These are phyloP conservation scores for Ahaetulla prasina DNA, from an alignment of 2,113 vertebrate species.

Conservation along the genomic window DNA sequence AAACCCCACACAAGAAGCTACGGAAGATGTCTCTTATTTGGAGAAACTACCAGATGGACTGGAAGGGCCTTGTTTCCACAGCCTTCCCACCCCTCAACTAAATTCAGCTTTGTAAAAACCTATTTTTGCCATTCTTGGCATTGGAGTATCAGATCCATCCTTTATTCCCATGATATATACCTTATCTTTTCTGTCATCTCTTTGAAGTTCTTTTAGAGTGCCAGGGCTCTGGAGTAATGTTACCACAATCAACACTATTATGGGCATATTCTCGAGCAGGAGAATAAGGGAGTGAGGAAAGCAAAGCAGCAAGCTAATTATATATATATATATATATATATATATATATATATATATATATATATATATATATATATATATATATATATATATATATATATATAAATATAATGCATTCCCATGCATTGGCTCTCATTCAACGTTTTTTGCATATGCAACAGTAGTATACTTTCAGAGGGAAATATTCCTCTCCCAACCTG, in stretches of 20 bases:
- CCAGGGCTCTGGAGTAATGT: neutral
- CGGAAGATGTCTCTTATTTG: neutral
- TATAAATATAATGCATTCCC: neutral
- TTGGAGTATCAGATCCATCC: neutral
- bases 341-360: neutral
- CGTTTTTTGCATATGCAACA: neutral
- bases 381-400: neutral
- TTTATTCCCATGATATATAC: neutral
- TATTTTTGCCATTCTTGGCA: slow-evolving; percentile 1
- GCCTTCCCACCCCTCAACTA: slow-evolving; percentile 1
- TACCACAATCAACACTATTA: slow-evolving; percentile 15
- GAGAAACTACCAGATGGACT: slow-evolving; percentile 1
- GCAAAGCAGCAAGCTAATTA: slow-evolving; percentile 28
- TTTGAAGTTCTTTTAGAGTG: neutral
- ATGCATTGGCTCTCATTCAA: neutral
- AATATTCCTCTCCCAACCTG: neutral
- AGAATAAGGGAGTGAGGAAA: slow-evolving; percentile 19
- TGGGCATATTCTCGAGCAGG: slow-evolving; percentile 28
- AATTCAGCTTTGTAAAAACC: slow-evolving; percentile 28
- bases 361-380: neutral
- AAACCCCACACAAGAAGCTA: neutral
- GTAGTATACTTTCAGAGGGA: neutral
- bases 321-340: neutral
- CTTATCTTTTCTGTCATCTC: neutral
- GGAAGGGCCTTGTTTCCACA: slow-evolving; percentile 11